A percentile compares a stretch with the other conserved stretches of the same genome.
Evolutionary conservation across 53 echinoderm and acorn worm species (phyloP).

Genomic region (Apostichopus leukothele): DNA sequence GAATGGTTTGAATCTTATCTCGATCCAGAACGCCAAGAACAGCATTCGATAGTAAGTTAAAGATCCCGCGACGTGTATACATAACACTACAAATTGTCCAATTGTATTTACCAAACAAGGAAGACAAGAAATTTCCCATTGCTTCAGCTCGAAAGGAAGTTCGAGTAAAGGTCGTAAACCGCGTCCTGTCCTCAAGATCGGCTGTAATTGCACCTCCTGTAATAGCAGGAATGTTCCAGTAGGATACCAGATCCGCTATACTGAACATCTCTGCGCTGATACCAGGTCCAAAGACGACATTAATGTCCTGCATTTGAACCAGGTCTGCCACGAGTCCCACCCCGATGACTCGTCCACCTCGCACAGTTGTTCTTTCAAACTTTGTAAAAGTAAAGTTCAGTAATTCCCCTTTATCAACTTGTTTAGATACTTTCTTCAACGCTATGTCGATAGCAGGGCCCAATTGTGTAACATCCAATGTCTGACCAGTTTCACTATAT

Average conservation of each 20-base stretch:
- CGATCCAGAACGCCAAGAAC: too few relatives aligned
- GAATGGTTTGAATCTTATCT: too few relatives aligned
- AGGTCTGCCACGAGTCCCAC: slow-evolving; percentile 33
- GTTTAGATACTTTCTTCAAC: not conserved
- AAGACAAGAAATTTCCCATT: too few relatives aligned
- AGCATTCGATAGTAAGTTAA: too few relatives aligned
- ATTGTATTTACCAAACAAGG: too few relatives aligned
- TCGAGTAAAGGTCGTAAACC: slow-evolving; percentile 59
- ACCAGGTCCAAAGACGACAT: slow-evolving; percentile 8
- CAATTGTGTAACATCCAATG: not conserved
- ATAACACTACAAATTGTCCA: too few relatives aligned
- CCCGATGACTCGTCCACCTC: not conserved
- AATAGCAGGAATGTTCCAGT: slow-evolving; percentile 55
- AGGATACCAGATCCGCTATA: slow-evolving; percentile 1
- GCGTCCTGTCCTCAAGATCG: slow-evolving; percentile 55
- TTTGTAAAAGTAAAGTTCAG: slow-evolving; percentile 2
- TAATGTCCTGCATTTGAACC: not conserved
- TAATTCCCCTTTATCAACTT: not conserved
- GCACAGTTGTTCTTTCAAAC: not conserved
- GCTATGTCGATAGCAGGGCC: slow-evolving; percentile 11
- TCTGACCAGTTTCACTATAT: not conserved
- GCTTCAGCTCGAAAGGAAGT: slow-evolving; percentile 21
- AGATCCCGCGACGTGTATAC: too few relatives aligned
- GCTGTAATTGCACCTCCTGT: slow-evolving; percentile 9
- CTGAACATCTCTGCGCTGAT: slow-evolving; percentile 9